Conservation (phyloP, 2,888 invertebrate species). For the Acanthosepion esculentum region DNA sequence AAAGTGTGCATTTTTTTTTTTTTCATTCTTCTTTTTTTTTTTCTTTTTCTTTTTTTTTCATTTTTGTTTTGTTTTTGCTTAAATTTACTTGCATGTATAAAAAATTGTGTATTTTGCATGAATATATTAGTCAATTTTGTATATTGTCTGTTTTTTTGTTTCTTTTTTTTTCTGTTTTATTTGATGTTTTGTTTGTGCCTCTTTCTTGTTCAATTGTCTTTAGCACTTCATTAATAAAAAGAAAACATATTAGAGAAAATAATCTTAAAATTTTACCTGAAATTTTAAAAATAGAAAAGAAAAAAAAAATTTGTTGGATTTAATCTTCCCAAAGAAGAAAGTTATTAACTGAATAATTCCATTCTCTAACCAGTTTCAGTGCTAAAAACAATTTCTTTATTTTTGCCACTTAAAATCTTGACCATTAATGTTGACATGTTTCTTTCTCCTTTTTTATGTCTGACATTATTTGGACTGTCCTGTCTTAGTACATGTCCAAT, state of each 20-base stretch:
- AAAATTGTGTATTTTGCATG: background rate
- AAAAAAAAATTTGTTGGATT: too few relatives aligned
- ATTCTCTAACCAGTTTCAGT: background rate
- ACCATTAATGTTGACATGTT: background rate
- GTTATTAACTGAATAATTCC: background rate
- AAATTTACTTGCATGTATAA: background rate
- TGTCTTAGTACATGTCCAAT: background rate
- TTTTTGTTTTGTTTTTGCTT: background rate
- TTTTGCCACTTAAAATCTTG: background rate
- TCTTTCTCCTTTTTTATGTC: background rate
- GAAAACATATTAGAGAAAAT: background rate
- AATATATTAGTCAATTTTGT: constrained; percentile 14
- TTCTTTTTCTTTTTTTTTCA: background rate
- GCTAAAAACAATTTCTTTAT: background rate
- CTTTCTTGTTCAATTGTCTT: constrained; percentile 22
- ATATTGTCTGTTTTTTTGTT: background rate
- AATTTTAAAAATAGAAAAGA: background rate
- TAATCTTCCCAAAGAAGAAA: too few relatives aligned
- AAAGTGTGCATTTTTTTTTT: background rate
- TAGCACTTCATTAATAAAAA: background rate
- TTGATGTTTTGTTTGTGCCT: constrained; percentile 33
- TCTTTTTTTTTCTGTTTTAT: background rate
- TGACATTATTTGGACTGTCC: background rate
- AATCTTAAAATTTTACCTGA: background rate
- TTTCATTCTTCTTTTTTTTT: background rate